Percentiles rank a stretch among this genome's conserved stretches.
phyloP scores from a whole-genome alignment of 2,797 vertebrate species.

The Hapalemur alaotrensis region DNA sequence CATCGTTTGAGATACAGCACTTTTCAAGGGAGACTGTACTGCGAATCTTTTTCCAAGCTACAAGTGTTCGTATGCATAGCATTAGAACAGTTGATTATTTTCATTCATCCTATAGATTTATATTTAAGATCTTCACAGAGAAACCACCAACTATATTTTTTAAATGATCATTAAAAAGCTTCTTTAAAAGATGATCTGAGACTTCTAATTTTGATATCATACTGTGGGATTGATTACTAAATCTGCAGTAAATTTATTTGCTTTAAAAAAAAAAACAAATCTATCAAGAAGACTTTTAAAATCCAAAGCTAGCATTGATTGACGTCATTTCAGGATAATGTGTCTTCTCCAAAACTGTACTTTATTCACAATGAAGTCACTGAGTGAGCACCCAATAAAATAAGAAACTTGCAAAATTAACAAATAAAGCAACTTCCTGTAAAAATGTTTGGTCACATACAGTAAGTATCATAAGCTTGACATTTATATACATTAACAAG shows the following conservation, averaged over 20 bases:
- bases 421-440: not conserved
- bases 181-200: not conserved
- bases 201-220: not conserved
- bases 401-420: conserved; percentile 3
- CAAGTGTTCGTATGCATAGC: not conserved
- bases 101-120: not conserved
- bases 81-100: not conserved
- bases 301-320: not conserved
- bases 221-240: not conserved
- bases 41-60: not conserved
- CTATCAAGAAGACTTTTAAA: not conserved
- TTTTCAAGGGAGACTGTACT: not conserved
- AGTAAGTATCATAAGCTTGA: not conserved
- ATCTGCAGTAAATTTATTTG: conserved; percentile 8
- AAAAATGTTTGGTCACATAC: not conserved
- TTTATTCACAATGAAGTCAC: conserved; percentile 6
- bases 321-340: not conserved
- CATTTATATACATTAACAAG: not conserved
- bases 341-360: not conserved
- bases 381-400: not conserved
- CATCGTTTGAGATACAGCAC: not conserved
- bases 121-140: not conserved
- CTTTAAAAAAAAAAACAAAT: not conserved
- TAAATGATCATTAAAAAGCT: not conserved
- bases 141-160: not conserved